A percentile compares a stretch with the other conserved stretches of the same genome.
Evolutionary conservation across 2,113 vertebrate genomes (phyloP).

Genomic region (Myotis lucifugus): DNA sequence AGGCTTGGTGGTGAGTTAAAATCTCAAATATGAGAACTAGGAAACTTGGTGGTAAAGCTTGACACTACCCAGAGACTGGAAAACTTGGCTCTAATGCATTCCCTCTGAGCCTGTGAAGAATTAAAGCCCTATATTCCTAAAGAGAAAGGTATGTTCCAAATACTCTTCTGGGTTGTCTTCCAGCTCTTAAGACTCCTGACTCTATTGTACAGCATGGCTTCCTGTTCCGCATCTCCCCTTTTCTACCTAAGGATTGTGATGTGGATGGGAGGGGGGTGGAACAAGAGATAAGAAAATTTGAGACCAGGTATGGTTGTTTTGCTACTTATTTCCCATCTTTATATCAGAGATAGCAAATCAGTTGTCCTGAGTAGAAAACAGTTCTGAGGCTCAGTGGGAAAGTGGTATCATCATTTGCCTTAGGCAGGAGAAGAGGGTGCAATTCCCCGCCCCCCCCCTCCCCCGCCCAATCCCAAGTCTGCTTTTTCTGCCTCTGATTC

Average conservation of each 20-base stretch:
- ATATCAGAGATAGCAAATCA: not conserved
- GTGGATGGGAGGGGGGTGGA: not conserved
- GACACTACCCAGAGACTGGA: not conserved
- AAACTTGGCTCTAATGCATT: not conserved
- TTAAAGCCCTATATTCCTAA: not conserved
- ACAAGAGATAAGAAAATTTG: not conserved
- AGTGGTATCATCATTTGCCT: not conserved
- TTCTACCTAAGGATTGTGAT: not conserved
- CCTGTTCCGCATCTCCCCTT: not conserved
- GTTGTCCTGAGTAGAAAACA: not conserved
- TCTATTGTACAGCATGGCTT: not conserved
- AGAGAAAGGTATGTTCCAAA: constrained; percentile 12
- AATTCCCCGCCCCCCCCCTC: not conserved
- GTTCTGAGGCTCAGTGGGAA: not conserved
- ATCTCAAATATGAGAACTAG: not conserved
- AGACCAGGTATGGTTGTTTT: not conserved
- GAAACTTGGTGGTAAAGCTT: not conserved
- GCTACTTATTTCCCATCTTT: not conserved
- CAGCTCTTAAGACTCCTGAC: not conserved
- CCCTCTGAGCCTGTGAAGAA: not conserved
- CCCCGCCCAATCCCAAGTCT: not conserved
- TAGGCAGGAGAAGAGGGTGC: not conserved
- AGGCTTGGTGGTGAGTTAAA: not conserved
- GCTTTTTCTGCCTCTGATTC: not conserved
- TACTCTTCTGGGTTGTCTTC: not conserved